These are phyloP conservation scores for Matsumyia berberina DNA, from an alignment of 2,888 invertebrate species.

Conservation along the genomic window DNA sequence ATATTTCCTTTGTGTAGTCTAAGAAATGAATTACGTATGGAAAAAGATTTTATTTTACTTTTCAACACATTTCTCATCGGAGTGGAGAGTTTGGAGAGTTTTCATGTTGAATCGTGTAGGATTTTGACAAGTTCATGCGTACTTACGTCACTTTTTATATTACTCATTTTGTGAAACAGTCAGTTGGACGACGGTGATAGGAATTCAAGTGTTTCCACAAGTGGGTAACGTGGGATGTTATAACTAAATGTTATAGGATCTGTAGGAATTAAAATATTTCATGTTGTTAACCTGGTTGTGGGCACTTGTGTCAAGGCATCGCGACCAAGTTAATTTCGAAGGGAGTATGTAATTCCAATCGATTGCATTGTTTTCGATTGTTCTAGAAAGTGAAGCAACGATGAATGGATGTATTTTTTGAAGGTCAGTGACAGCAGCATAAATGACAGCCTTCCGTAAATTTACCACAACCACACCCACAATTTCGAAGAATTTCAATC, in stretches of 20 bases:
- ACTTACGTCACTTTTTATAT: conserved; percentile 59
- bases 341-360: no score
- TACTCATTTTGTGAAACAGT: conserved; percentile 11
- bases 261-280: no score
- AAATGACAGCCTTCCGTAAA: not conserved
- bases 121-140: conserved; percentile 53
- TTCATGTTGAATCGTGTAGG: conserved; percentile 67
- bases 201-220: not conserved
- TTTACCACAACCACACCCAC: not conserved
- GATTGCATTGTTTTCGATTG: no score
- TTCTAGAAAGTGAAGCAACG: no score
- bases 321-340: no score
- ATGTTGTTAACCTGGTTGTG: no score
- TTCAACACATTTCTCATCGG: not conserved
- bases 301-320: no score
- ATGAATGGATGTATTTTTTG: not conserved
- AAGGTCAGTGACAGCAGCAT: not conserved
- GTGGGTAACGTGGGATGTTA: no score
- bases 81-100: conserved; percentile 59
- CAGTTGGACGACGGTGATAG: no score
- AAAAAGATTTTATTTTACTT: conserved; percentile 2
- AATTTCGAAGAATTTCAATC: not conserved
- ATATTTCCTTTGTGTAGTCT: not conserved
- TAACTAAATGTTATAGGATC: no score
- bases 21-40: conserved; percentile 40